Percentiles rank a stretch among this genome's conserved stretches.
Conservation (phyloP, 2,888 invertebrate genomes). For the Gibbula magus region DNA sequence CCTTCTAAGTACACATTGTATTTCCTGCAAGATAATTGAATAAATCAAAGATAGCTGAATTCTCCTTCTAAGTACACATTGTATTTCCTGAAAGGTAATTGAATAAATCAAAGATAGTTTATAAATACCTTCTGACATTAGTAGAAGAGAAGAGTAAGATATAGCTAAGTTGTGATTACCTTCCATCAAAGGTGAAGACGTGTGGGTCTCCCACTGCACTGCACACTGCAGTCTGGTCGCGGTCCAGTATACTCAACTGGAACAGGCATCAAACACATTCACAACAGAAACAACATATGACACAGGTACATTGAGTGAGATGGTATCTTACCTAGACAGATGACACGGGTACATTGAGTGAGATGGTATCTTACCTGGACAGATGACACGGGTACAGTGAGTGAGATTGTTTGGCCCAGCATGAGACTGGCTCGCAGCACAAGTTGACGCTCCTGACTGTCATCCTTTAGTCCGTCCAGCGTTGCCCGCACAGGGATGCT, state of each 20-base stretch:
- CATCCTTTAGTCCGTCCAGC: slow-evolving; percentile 51
- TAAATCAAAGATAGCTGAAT: too few species aligned
- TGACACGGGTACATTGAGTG: too few species aligned
- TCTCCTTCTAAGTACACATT: slow-evolving; percentile 46
- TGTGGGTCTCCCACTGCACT: slow-evolving; percentile 48
- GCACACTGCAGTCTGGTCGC: slow-evolving; percentile 38
- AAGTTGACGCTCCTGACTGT: slow-evolving; percentile 30
- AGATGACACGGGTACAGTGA: background rate
- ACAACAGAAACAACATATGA: too few species aligned
- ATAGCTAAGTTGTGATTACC: background rate
- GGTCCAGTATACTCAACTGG: slow-evolving; percentile 37
- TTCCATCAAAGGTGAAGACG: slow-evolving; percentile 46
- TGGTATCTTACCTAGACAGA: background rate
- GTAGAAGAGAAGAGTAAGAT: too few species aligned
- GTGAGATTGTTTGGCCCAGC: background rate
- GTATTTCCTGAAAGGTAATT: slow-evolving; percentile 44
- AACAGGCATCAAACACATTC: too few species aligned
- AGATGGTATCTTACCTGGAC: background rate
- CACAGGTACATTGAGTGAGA: background rate
- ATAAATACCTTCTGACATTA: too few species aligned
- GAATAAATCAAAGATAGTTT: background rate
- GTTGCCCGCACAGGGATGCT: slow-evolving; percentile 39
- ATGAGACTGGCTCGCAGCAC: slow-evolving; percentile 28
- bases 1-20: too few species aligned
- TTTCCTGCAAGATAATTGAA: too few species aligned